Conservation (phyloP, 2,113 vertebrate genomes). For the Antechinus stuartii region DNA sequence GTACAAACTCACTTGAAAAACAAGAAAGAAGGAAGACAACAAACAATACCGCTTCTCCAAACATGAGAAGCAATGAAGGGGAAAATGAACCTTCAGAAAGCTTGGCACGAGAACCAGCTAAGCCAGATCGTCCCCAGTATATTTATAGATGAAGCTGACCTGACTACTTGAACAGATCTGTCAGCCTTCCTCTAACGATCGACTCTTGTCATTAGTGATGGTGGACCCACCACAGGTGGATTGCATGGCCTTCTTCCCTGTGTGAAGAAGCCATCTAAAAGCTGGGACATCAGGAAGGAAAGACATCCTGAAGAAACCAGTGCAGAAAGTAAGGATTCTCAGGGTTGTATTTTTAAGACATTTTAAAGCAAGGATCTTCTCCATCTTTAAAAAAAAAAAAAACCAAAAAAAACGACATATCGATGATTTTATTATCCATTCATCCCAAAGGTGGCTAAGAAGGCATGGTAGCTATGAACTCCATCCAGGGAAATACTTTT, state of each 20-base stretch:
- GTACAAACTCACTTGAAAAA: background rate
- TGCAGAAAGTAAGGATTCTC: background rate
- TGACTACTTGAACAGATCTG: background rate
- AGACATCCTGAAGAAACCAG: background rate
- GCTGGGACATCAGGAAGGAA: background rate
- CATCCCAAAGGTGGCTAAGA: background rate
- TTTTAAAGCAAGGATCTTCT: background rate
- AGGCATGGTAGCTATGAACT: background rate
- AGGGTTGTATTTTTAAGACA: background rate
- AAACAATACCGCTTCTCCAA: background rate
- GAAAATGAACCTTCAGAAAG: background rate
- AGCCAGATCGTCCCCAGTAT: background rate
- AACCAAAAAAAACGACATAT: background rate
- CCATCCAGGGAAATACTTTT: background rate
- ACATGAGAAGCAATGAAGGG: background rate
- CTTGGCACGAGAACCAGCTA: background rate
- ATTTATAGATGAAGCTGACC: background rate
- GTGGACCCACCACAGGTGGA: background rate
- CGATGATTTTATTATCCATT: background rate
- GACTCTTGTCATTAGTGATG: background rate
- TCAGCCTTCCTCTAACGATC: background rate
- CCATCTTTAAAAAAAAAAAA: background rate
- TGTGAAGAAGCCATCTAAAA: background rate
- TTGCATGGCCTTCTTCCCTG: fast-evolving
- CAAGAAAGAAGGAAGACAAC: background rate